Evolutionary conservation across 2,797 vertebrate species (phyloP), one percentile per base, ranked within the genome.

Genomic region (Sebastes iracundus): DNA sequence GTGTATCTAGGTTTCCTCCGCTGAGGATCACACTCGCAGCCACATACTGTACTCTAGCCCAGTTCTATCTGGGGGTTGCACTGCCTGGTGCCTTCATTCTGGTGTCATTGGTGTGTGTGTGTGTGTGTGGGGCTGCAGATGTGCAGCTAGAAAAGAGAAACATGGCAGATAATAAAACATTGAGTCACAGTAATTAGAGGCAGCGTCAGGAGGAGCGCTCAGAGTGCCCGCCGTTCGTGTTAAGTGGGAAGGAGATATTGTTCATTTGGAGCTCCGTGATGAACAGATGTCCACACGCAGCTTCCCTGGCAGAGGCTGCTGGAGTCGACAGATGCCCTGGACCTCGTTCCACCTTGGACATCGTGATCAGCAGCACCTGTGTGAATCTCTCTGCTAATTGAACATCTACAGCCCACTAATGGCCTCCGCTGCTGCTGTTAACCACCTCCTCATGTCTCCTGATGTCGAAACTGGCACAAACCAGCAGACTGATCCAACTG

Each of bases 1-100:
- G 86, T 82, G 89, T 93, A 95, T 95, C 83, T 95, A 80, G 94
- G 94, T 89, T 93, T 89, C 85, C 89, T 94, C 95, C 95, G 67
- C 89, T 75, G 95, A 93, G 95, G 88, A 87, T 94, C 89, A 72
- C 83, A 67, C 77, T 83, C 0, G 13, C 75, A 79, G 83, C 79
- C 88, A 77, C 82, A 77, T 77, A 81, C 93, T 88, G 88, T 85
- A 89, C 88, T 72, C 33, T 80, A 93, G 92, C 92, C 88, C 91
- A 92, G 81, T 90, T 93, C 84, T 81, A 87, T 65, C 76, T 59
- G 58, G 80, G 79, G 82, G 78, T 71, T 79, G 77, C 82, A 73
- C 81, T 77, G 83, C 70, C 71, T 82, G n/a, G 63, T 56, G 84
- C 71, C 55, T 75, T 63, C 61, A 52, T 23, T 32, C 68, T 63